Base-by-base conservation (phyloP, 2,113 vertebrate genomes). In the Callospermophilus lateralis region DNA sequence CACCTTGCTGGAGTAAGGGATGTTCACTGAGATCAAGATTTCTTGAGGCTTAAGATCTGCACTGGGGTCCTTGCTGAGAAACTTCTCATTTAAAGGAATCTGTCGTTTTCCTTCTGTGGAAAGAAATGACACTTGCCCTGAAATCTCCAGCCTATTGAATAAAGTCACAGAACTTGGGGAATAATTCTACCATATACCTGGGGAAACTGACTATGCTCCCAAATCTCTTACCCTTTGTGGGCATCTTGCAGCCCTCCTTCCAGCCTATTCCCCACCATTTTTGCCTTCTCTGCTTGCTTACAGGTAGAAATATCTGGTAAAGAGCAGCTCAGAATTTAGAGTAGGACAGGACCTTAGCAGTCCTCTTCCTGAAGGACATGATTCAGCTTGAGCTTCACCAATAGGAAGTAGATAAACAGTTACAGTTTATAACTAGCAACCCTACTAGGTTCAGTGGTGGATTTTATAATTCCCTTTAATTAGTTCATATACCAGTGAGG, bases 1-100 rank as follows among this genome's bases (percentile, higher is more conserved):
- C 93, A 99, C 99, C 98, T 98, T 99, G 96, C 94, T 98, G 53
- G 99, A 98, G 97, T 98, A 96, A 0, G 99, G 99, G 90, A 99
- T 98, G 90, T 98, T 98, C 89, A 99, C 98, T 3, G 99, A 99
- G 28, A 99, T 13, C 32, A 99, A 94, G 15, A 99, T 78, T 89
- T 99, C 99, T 32, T 99, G 99, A 4, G 99, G 98, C 77, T 92
- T 98, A 88, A 99, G 97, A 65, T 97, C 72, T 6, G 98, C 99
- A 95, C 98, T 98, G 7, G 98, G 98, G 95, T 98, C 97, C 45
- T 98, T 98, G 78, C 97, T 87, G 61, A 99, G 99, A 98, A 99
- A 99, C 32, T 99, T 98, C 78, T 99, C 98, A 45, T 99, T 97
- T 72, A 99, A 45, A 37, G 98, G 98, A 96, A 99, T 97, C 81